Conservation (phyloP, 2,888 invertebrate species). For the Eupelmus urozonus region DNA sequence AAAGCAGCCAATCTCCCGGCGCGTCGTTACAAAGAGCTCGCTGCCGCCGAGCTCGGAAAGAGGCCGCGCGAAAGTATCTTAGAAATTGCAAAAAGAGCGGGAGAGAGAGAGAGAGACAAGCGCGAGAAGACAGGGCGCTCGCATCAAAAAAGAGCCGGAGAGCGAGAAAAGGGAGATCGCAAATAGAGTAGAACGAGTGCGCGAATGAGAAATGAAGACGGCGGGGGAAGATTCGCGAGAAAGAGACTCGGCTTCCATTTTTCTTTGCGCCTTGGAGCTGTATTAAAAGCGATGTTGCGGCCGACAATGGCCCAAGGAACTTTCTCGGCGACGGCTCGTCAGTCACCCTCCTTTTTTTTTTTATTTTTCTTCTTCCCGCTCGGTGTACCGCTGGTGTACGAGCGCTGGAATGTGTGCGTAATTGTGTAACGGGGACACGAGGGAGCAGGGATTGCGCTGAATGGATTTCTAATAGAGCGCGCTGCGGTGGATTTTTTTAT, state of each 20-base stretch:
- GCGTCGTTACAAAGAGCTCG: no score
- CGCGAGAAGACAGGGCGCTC: neutral
- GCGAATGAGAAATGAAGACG: conserved; percentile 53
- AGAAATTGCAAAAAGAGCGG: conserved; percentile 7
- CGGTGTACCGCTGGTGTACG: neutral
- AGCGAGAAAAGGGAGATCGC: neutral
- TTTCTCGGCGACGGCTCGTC: no score
- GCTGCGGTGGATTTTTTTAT: neutral
- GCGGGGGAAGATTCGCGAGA: neutral
- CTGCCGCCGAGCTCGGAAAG: no score
- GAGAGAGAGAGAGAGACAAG: neutral
- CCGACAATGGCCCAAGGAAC: conserved; percentile 53
- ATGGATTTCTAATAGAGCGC: conserved; percentile 16
- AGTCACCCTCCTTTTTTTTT: neutral
- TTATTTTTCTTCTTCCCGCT: conserved; percentile 2
- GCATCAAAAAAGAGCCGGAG: no score
- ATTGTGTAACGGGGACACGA: conserved; percentile 25
- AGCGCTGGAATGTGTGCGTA: neutral
- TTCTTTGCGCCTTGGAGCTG: conserved; percentile 24
- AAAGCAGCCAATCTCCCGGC: no score
- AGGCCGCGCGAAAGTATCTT: conserved; percentile 27
- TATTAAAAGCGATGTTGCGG: conserved; percentile 53
- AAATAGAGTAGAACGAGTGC: conserved; percentile 20
- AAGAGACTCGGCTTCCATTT: conserved; percentile 28
- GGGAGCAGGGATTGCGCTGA: neutral